phyloP scores from a whole-genome alignment of 1,140 invertebrate species.

The Lerema accius region DNA sequence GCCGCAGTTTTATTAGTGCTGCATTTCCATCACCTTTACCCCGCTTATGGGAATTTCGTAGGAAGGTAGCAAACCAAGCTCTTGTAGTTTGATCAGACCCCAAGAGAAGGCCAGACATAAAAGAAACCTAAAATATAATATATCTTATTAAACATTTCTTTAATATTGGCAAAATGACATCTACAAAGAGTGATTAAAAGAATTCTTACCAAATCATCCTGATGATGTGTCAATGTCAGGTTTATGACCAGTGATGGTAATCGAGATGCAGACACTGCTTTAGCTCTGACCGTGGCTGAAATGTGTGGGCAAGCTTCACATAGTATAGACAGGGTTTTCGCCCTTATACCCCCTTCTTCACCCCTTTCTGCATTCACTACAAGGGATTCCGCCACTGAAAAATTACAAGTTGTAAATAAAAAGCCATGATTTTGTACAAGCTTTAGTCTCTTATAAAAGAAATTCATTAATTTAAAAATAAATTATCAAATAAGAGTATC shows the following conservation, averaged over 20 bases:
- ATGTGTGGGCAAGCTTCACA: constrained; percentile 96
- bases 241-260: constrained; percentile 94
- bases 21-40: constrained; percentile 88
- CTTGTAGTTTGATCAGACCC: constrained; percentile 95
- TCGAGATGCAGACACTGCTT: constrained; percentile 93
- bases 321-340: constrained; percentile 88
- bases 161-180: too few relatives aligned
- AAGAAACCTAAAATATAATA: constrained; percentile 86
- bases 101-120: constrained; percentile 94
- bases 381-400: constrained; percentile 91
- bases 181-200: too few relatives aligned
- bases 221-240: constrained; percentile 84
- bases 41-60: constrained; percentile 95
- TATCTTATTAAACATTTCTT: too few relatives aligned
- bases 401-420: too few relatives aligned
- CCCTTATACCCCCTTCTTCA: constrained; percentile 88
- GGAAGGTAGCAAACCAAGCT: constrained; percentile 96
- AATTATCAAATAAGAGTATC: too few relatives aligned
- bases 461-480: too few relatives aligned
- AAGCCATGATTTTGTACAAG: too few relatives aligned
- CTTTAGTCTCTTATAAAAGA: too few relatives aligned
- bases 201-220: constrained; percentile 71
- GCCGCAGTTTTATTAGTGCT: constrained; percentile 89
- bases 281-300: constrained; percentile 90
- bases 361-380: constrained; percentile 94